These are phyloP conservation scores for Tokudaia tokunoshimensis DNA, from an alignment of 2,797 vertebrate species.

Conservation along the genomic window DNA sequence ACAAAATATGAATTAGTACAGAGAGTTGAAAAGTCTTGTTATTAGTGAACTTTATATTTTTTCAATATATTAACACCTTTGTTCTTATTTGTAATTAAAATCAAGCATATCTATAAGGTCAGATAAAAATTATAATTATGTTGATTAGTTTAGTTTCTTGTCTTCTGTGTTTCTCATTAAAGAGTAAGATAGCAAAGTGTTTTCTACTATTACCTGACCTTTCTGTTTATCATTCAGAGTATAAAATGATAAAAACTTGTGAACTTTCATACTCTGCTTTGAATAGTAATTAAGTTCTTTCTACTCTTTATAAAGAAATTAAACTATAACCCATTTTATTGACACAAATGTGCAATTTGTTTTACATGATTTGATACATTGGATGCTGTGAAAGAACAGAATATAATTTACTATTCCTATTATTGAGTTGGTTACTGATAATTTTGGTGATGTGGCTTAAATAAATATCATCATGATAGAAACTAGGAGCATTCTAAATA, in stretches of 20 bases:
- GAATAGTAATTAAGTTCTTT: slow-evolving; percentile 25
- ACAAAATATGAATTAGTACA: slow-evolving; percentile 89
- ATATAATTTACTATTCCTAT: slow-evolving; percentile 6
- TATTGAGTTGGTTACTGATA: background rate
- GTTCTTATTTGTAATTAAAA: slow-evolving; percentile 2
- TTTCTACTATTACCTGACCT: slow-evolving; percentile 76
- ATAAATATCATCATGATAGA: background rate
- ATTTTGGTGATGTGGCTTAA: background rate
- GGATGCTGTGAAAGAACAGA: background rate
- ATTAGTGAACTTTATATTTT: background rate
- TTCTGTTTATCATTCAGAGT: slow-evolving; percentile 82
- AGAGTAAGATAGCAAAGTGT: slow-evolving; percentile 58
- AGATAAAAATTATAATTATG: background rate
- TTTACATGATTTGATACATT: slow-evolving; percentile 33
- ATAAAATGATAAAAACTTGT: slow-evolving; percentile 80
- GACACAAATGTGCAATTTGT: slow-evolving; percentile 70
- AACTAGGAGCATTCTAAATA: background rate
- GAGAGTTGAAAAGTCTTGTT: background rate
- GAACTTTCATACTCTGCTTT: slow-evolving; percentile 54
- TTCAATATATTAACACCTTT: background rate
- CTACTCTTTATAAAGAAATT: slow-evolving; percentile 70
- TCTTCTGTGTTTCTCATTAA: background rate
- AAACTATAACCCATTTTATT: slow-evolving; percentile 68
- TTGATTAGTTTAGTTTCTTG: background rate
- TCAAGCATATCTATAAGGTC: background rate